These are phyloP conservation scores for Sinocyclocheilus grahami DNA, from an alignment of 2,113 vertebrate species.

Conservation along the genomic window DNA sequence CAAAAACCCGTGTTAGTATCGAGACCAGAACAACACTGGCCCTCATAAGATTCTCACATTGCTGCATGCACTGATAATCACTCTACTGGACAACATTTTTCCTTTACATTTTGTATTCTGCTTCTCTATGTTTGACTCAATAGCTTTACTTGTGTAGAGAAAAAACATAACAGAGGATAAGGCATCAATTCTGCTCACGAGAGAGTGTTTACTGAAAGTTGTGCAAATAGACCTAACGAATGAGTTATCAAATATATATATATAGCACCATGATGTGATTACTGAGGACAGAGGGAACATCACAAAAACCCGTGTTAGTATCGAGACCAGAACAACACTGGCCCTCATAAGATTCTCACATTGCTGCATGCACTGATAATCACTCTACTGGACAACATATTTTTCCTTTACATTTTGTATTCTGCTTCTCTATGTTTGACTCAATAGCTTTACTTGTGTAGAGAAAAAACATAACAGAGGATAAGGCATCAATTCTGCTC, in stretches of 20 bases:
- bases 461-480: constrained; percentile 41
- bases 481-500: constrained; percentile 54
- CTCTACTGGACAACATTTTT: constrained; percentile 41
- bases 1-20: constrained; percentile 98
- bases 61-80: constrained; percentile 60
- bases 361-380: constrained; percentile 60
- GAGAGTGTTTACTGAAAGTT: too few relatives aligned
- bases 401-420: constrained; percentile 23
- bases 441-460: constrained; percentile 30
- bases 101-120: constrained; percentile 25
- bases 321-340: constrained; percentile 69
- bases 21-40: constrained; percentile 67
- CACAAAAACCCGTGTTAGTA: constrained; percentile 99
- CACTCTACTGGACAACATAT: constrained; percentile 42
- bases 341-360: constrained; percentile 45
- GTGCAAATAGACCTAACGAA: constrained; percentile 52
- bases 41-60: constrained; percentile 45
- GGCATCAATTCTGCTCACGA: too few relatives aligned
- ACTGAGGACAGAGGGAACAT: constrained; percentile 86
- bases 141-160: constrained; percentile 31
- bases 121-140: constrained; percentile 22
- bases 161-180: constrained; percentile 12
- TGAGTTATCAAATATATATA: constrained; percentile 83
- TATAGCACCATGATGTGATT: constrained; percentile 92
- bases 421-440: constrained; percentile 22